These are phyloP conservation scores for Anas georgica DNA, from an alignment of 2,797 vertebrate species.

Conservation along the genomic window DNA sequence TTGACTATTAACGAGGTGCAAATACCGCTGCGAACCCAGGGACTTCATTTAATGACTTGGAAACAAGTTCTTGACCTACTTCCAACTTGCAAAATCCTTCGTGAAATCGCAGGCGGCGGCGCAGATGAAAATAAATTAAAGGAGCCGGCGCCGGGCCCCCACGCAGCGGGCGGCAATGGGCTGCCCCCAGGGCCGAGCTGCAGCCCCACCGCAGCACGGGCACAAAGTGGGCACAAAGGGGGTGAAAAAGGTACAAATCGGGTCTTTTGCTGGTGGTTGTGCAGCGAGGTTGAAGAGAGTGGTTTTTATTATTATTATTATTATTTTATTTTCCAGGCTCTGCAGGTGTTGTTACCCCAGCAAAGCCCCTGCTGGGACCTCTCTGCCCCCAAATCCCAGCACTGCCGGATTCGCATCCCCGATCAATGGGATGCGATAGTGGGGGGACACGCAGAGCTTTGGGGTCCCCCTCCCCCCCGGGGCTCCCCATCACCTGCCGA, in stretches of 20 bases:
- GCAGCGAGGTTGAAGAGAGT: rapidly evolving
- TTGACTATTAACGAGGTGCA: neutral
- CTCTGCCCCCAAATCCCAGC: rapidly evolving
- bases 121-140: neutral
- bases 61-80: conserved; percentile 65
- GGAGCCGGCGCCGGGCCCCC: neutral
- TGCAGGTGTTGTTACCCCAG: neutral
- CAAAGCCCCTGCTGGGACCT: neutral
- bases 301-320: neutral
- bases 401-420: neutral
- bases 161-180: rapidly evolving
- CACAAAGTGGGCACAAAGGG: rapidly evolving
- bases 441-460: neutral
- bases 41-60: conserved; percentile 42
- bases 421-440: neutral
- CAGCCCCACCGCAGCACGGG: neutral
- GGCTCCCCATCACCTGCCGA: neutral
- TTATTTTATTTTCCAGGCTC: neutral
- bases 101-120: neutral
- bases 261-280: neutral
- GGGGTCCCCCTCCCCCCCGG: rapidly evolving
- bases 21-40: conserved; percentile 18
- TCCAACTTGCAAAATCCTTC: conserved; percentile 15
- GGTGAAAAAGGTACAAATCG: neutral
- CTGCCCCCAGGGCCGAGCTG: neutral